Base-by-base conservation (phyloP, 1,140 invertebrate species). In the Kradibia gibbosae region DNA sequence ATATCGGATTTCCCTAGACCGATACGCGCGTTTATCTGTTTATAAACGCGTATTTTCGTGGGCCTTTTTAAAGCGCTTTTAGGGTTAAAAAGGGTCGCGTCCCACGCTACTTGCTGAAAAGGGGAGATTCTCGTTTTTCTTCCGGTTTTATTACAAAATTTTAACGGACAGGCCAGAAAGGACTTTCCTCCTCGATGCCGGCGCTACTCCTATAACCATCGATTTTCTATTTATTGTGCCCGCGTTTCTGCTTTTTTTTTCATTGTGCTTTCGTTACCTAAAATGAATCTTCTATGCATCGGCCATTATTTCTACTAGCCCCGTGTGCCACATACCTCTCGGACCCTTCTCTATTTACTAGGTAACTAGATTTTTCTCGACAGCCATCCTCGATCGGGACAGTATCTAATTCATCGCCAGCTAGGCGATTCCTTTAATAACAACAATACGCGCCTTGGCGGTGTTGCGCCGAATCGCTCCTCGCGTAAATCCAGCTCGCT, bases 1-100 rank as follows among this genome's bases (percentile, higher is more conserved):
- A 85, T 86, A 85, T 86, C 84, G 76, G 45, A 78, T 86, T 84
- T 82, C 85, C 71, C 39, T 34, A 34, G 42, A 22, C 11, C 39
- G 34, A 36, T 57, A 28, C n/a, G 20, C 39, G 82, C 60, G 22
- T 75, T 73, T 80, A 55, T 67, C 42, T 72, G 39, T 79, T 57
- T 57, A 53, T 60, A 20, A 22, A 50, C 72, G 50, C 72, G 45
- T 20, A 42, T 60, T 82, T 76, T 72, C 42, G 62, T 36, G 13
- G 34, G 17, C n/a, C 28, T 71, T 79, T 79, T 79, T 79, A 79
- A 36, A 70, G 28, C 45, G 20, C 48, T 78, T 53, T 78, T 78
- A 72, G 70, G 78, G 78, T 73, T 80, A 80, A 80, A 80, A 73
- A 80, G 70, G 78, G 70, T 80, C 53, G 28, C 67, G 65, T 78